Percentiles rank a stretch among this genome's conserved stretches.
Evolutionary conservation across 2,888 invertebrate species (phyloP).

Genomic region (Cristatella mucedo): DNA sequence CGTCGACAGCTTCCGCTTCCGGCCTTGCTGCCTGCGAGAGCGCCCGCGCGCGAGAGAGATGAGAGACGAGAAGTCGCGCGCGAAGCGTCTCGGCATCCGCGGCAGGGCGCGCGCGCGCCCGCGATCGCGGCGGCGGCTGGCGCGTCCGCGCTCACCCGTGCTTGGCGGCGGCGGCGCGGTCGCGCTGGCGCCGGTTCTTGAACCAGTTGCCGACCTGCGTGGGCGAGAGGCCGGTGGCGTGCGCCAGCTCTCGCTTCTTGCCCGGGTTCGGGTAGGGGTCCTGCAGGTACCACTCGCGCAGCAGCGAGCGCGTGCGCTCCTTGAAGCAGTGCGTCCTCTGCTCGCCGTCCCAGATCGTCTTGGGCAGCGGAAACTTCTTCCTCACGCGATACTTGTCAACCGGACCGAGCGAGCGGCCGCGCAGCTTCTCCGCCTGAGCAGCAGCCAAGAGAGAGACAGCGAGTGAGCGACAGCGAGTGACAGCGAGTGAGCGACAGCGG

Average conservation of each 20-base stretch:
- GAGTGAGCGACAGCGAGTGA: too few species aligned
- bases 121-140: too few species aligned
- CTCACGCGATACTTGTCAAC: slow-evolving; percentile 82
- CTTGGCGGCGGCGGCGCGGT: slow-evolving; percentile 81
- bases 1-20: too few species aligned
- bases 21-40: too few species aligned
- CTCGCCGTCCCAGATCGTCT: slow-evolving; percentile 88
- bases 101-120: too few species aligned
- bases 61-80: too few species aligned
- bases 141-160: slow-evolving; percentile 60
- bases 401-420: slow-evolving; percentile 75
- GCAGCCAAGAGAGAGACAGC: too few species aligned
- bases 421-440: slow-evolving; percentile 59
- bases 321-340: slow-evolving; percentile 92
- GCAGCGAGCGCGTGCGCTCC: slow-evolving; percentile 73
- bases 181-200: slow-evolving; percentile 70
- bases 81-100: too few species aligned
- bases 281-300: slow-evolving; percentile 94
- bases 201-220: slow-evolving; percentile 90
- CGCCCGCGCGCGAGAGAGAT: too few species aligned
- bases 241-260: slow-evolving; percentile 75
- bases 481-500: too few species aligned
- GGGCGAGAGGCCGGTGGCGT: slow-evolving; percentile 74
- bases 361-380: slow-evolving; percentile 78
- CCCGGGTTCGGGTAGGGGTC: slow-evolving; percentile 84